phyloP scores from a whole-genome alignment of 2,888 invertebrate genomes.

The Lasioglossum calceatum region DNA sequence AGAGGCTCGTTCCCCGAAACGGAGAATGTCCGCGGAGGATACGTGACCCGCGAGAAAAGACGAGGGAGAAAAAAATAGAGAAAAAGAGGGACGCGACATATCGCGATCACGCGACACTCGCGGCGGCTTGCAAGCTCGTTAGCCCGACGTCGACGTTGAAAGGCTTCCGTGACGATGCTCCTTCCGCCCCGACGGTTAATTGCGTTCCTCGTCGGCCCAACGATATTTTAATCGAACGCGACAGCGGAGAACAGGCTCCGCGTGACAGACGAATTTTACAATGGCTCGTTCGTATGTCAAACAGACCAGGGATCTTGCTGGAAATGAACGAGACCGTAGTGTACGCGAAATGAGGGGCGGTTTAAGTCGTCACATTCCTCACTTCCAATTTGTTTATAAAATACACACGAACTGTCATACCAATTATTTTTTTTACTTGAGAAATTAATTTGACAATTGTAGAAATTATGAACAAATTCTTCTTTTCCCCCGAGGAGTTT shows the following conservation, averaged over 20 bases:
- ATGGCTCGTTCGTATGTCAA: background rate
- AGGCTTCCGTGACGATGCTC: slow-evolving; percentile 18
- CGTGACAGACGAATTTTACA: background rate
- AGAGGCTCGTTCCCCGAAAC: slow-evolving; percentile 9
- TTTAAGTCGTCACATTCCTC: background rate
- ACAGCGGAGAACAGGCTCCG: background rate
- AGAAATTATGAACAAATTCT: background rate
- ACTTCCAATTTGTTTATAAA: background rate
- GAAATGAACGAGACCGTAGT: background rate
- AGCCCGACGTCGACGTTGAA: slow-evolving; percentile 32
- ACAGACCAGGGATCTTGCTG: background rate
- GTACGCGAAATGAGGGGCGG: background rate
- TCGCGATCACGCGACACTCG: slow-evolving; percentile 8
- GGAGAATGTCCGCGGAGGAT: background rate
- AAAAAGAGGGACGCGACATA: background rate
- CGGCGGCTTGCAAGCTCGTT: slow-evolving; percentile 30
- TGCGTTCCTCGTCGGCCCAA: slow-evolving; percentile 3
- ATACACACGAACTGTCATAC: background rate
- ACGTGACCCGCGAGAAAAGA: background rate
- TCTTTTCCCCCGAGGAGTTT: background rate
- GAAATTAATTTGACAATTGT: background rate
- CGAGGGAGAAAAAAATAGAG: background rate
- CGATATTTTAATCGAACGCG: slow-evolving; percentile 27
- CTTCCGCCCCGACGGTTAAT: slow-evolving; percentile 19
- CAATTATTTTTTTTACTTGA: background rate